Conservation (phyloP, 2,888 invertebrate genomes). For the Lasioglossum pauxillum region DNA sequence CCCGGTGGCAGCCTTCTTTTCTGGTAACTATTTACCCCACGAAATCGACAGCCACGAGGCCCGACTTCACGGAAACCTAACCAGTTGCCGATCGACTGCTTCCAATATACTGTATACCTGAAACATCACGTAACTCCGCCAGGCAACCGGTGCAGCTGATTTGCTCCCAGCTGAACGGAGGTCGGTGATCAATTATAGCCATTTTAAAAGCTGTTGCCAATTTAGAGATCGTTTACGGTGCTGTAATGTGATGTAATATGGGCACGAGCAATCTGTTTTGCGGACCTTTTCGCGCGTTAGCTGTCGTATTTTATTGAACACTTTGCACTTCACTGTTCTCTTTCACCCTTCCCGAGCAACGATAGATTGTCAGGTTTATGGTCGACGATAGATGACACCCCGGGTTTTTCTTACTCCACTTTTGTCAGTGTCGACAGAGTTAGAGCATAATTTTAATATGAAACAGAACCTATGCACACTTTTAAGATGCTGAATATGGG, state of each 20-base stretch:
- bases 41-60: slow-evolving; percentile 82
- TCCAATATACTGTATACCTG: slow-evolving; percentile 17
- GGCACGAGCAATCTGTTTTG: not conserved
- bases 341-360: not conserved
- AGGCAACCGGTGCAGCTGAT: not conserved
- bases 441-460: no score
- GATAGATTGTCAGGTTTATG: not conserved
- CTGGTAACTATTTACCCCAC: slow-evolving; percentile 72
- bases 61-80: slow-evolving; percentile 38
- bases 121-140: slow-evolving; percentile 30
- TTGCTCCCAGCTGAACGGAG: not conserved
- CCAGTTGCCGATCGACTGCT: slow-evolving; percentile 26
- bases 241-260: not conserved
- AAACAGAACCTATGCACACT: no score
- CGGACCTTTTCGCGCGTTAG: not conserved
- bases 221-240: slow-evolving; percentile 4
- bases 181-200: slow-evolving; percentile 28
- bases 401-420: no score
- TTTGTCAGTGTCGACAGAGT: no score
- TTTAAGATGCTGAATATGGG: no score
- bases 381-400: not conserved
- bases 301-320: not conserved
- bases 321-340: not conserved
- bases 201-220: not conserved
- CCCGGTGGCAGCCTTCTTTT: slow-evolving; percentile 77